Evolutionary conservation across 2,113 vertebrate species (phyloP), one percentile per base, ranked within the genome.

Genomic region (Hemicordylus capensis): DNA sequence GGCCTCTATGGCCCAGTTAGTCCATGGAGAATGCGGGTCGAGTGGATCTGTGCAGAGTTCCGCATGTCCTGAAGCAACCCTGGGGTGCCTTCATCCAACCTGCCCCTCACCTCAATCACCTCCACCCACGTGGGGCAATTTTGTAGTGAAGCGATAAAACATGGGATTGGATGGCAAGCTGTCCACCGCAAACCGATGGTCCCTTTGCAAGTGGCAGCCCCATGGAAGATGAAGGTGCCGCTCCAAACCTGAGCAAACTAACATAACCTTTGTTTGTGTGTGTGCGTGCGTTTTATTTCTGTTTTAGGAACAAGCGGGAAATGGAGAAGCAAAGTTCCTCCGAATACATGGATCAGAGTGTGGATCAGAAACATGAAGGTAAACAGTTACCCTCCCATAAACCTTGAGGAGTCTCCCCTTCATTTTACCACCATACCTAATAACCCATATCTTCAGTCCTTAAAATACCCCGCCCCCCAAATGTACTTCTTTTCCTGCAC

Each of bases 291-390:
- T 22, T 56, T 20, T 4, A 20, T 24, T 77, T 42, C 17, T 28
- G 3, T 64, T 72, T 28, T 85, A 99, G 98, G 95, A 97, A 98
- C 90, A 98, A 98, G 91, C 95, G 96, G 51, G 96, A 97, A 89
- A 88, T 96, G 1, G 96, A 97, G 81, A 95, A 97, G 3, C 96
- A 96, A 34, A 96, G 94, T 44, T 92, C 95, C 44, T 96, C 97
- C 0, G 94, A 98, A 70, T 98, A 97, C 12, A 4, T 96, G 4
- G 98, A 98, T 73, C 97, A 97, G 91, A 96, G 95, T 0, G 97
- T 98, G 72, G 97, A 97, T 31, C 94, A 87, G 54, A 98, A 98
- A 87, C 93, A 97, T 22, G 98, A 98, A 87, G 97, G 98, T 98
- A 94, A 98, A 94, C 84, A 42, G n/a, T n/a, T n/a, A n/a, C n/a